A percentile compares a stretch with the other conserved stretches of the same genome.
These are phyloP conservation scores for Lemur catta DNA, from an alignment of 2,797 vertebrate species.

Conservation along the genomic window DNA sequence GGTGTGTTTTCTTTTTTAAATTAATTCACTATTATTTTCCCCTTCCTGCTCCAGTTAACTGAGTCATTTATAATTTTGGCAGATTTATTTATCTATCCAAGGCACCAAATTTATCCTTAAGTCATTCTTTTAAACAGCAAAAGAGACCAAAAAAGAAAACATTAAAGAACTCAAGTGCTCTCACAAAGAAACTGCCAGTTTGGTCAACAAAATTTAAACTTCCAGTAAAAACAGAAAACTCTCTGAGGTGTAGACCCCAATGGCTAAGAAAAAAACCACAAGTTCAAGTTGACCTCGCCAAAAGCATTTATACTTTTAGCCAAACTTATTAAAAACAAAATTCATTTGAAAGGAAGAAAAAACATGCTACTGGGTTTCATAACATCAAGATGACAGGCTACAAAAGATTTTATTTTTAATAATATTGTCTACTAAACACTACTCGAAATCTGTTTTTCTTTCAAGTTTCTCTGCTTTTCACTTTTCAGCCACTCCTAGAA, in stretches of 20 bases:
- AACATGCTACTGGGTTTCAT: constrained; percentile 79
- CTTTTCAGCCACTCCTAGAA: constrained; percentile 40
- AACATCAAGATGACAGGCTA: constrained; percentile 73
- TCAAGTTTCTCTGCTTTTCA: constrained; percentile 50
- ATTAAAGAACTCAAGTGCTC: constrained; percentile 59
- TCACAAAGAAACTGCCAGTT: constrained; percentile 71
- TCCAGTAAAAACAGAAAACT: constrained; percentile 83
- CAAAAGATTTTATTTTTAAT: constrained; percentile 74
- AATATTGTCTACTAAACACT: constrained; percentile 72
- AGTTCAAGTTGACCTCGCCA: constrained; percentile 80
- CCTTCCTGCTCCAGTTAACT: constrained; percentile 68
- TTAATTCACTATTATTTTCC: constrained; percentile 72
- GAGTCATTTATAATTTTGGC: constrained; percentile 80
- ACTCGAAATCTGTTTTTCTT: constrained; percentile 55
- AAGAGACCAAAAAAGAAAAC: constrained; percentile 77
- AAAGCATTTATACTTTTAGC: constrained; percentile 79
- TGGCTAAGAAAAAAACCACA: constrained; percentile 83
- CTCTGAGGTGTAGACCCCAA: constrained; percentile 78
- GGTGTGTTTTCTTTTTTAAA: constrained; percentile 45
- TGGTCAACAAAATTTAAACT: constrained; percentile 80
- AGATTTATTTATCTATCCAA: constrained; percentile 84
- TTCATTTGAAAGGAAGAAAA: constrained; percentile 73
- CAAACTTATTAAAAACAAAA: constrained; percentile 82
- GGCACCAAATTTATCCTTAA: constrained; percentile 82
- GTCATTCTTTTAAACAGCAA: constrained; percentile 80